These are phyloP conservation scores for Lordiphosa mommai DNA, from an alignment of 1,140 invertebrate genomes.

Conservation along the genomic window DNA sequence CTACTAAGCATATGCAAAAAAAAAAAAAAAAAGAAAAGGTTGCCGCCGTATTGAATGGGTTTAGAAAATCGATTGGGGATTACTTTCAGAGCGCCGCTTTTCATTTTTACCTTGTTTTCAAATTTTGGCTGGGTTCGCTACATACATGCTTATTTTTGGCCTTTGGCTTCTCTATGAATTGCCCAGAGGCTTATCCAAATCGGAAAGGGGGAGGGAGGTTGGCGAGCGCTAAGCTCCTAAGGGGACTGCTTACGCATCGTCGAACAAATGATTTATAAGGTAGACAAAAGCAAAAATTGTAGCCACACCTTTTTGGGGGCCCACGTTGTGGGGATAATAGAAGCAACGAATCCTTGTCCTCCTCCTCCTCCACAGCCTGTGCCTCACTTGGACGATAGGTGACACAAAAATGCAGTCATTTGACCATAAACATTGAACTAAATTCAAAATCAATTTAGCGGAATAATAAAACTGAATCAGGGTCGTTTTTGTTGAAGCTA, in stretches of 20 bases:
- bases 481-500: no score
- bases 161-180: slow-evolving; percentile 11
- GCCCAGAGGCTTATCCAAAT: slow-evolving; percentile 37
- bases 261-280: slow-evolving; percentile 74
- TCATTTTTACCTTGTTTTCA: slow-evolving; percentile 68
- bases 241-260: slow-evolving; percentile 57
- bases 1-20: slow-evolving; percentile 43
- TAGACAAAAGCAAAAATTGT: slow-evolving; percentile 68
- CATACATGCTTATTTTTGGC: slow-evolving; percentile 62
- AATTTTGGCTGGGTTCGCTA: neutral
- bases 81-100: slow-evolving; percentile 63
- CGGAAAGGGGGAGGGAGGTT: neutral
- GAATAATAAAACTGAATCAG: slow-evolving; percentile 64
- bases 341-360: neutral
- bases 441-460: slow-evolving; percentile 77
- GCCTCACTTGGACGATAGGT: slow-evolving; percentile 14
- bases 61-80: slow-evolving; percentile 72
- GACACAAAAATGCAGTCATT: slow-evolving; percentile 74
- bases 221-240: slow-evolving; percentile 30
- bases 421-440: slow-evolving; percentile 77
- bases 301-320: slow-evolving; percentile 28
- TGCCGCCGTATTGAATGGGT: slow-evolving; percentile 55
- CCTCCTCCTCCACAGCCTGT: neutral
- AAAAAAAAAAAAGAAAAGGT: slow-evolving; percentile 31
- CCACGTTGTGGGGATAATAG: slow-evolving; percentile 2